A percentile compares a stretch with the other conserved stretches of the same genome.
Conservation (phyloP, 2,888 invertebrate species). For the Eumacrocentrus americanus region DNA sequence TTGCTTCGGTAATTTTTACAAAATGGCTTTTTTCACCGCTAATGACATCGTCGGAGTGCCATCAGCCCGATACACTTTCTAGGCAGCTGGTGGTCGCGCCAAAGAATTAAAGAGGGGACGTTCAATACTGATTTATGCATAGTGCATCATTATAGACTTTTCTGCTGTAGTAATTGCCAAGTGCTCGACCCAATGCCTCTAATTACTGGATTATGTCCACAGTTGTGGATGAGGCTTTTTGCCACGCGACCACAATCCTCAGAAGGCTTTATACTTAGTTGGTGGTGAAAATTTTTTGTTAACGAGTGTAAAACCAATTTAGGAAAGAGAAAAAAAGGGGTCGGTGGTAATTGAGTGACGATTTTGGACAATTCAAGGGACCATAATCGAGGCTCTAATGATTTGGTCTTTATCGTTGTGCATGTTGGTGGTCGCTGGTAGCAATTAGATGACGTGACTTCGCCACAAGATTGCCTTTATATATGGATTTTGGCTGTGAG, state of each 20-base stretch:
- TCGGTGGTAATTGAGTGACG: constrained; percentile 19
- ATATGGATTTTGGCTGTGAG: background rate
- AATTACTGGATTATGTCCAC: too few species aligned
- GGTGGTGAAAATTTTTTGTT: constrained; percentile 9
- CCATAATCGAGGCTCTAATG: constrained; percentile 29
- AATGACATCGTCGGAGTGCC: constrained; percentile 33
- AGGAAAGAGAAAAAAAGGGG: constrained; percentile 20
- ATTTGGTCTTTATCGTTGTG: constrained; percentile 29
- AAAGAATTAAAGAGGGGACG: constrained; percentile 1
- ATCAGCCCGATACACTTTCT: constrained; percentile 23
- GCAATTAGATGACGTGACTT: constrained; percentile 30
- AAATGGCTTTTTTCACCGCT: constrained; percentile 42
- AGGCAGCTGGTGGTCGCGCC: constrained; percentile 2
- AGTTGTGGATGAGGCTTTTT: background rate
- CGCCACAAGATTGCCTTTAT: constrained; percentile 3
- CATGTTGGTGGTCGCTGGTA: constrained; percentile 10
- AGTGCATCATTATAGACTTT: constrained; percentile 19
- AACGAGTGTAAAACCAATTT: constrained; percentile 31
- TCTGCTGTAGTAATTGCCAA: constrained; percentile 1
- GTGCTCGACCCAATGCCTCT: background rate
- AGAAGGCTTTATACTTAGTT: background rate
- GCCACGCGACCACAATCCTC: constrained; percentile 11
- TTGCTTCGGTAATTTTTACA: constrained; percentile 49
- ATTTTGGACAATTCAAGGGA: constrained; percentile 13
- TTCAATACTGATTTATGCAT: constrained; percentile 36